Evolutionary conservation across 2,888 invertebrate species (phyloP).

Genomic region (Pammene aurita): DNA sequence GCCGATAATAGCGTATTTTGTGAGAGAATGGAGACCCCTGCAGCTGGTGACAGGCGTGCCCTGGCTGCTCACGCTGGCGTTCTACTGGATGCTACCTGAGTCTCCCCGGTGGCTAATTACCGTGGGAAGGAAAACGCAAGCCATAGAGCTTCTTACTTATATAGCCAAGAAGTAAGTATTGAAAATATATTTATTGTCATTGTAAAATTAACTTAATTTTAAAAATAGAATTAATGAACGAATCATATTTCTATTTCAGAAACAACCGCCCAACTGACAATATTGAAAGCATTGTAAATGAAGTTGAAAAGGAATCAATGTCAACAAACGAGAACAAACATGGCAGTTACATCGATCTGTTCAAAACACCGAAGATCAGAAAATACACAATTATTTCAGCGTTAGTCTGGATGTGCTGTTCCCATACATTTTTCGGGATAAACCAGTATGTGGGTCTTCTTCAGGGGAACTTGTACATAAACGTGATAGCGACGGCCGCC

Average conservation of each 20-base stretch:
- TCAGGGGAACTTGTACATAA: conserved; percentile 90
- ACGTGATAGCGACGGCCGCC: conserved; percentile 88
- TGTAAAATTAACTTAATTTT: neutral
- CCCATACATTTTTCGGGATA: conserved; percentile 92
- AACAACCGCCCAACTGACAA: conserved; percentile 70
- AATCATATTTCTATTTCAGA: conserved; percentile 54
- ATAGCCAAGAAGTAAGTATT: conserved; percentile 81
- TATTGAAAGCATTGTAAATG: conserved; percentile 64
- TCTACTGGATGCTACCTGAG: conserved; percentile 89
- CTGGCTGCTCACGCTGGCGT: conserved; percentile 81
- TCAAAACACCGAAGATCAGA: conserved; percentile 87
- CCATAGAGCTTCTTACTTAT: conserved; percentile 84
- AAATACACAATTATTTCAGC: conserved; percentile 86
- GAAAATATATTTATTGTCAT: neutral
- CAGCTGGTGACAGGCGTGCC: conserved; percentile 82
- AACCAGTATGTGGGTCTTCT: conserved; percentile 90
- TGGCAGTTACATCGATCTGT: conserved; percentile 84
- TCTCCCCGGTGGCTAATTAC: conserved; percentile 91
- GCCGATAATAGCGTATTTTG: conserved; percentile 83
- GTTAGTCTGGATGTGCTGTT: conserved; percentile 90
- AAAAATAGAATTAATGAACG: neutral
- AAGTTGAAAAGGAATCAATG: conserved; percentile 60
- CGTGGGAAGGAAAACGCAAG: conserved; percentile 84
- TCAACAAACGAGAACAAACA: conserved; percentile 50
- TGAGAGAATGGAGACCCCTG: conserved; percentile 84